A percentile compares a stretch with the other conserved stretches of the same genome.
Evolutionary conservation across 2,113 vertebrate species (phyloP).

Genomic region (Hylia prasina): DNA sequence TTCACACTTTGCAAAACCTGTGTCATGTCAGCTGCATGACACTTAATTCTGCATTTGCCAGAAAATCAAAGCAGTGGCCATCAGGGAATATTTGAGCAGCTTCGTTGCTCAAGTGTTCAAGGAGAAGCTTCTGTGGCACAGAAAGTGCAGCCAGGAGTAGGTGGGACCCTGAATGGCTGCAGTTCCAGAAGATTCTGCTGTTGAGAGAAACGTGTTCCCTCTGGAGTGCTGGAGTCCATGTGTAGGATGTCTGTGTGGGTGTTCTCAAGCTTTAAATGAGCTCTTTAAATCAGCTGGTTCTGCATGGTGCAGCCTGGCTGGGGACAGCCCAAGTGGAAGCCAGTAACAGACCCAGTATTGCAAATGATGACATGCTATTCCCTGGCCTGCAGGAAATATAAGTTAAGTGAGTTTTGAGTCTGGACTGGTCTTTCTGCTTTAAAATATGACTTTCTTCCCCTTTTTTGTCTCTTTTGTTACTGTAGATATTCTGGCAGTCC

Average conservation of each 20-base stretch:
- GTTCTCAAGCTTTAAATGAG: background rate
- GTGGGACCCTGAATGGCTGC: background rate
- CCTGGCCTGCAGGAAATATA: background rate
- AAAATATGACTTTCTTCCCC: background rate
- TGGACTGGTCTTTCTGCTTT: background rate
- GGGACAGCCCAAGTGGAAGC: background rate
- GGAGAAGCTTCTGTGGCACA: background rate
- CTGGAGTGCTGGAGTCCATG: background rate
- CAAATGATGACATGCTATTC: background rate
- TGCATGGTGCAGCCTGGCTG: background rate
- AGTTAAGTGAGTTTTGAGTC: background rate
- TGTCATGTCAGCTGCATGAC: background rate
- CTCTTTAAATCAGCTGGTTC: background rate
- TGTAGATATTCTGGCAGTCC: slow-evolving; percentile 88
- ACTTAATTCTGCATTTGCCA: background rate
- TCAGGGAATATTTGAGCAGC: background rate
- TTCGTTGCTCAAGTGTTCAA: background rate
- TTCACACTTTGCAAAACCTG: slow-evolving; percentile 4
- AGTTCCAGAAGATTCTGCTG: slow-evolving; percentile 11
- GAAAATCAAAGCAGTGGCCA: background rate
- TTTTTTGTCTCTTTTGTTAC: background rate
- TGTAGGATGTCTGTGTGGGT: background rate
- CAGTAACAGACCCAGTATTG: background rate
- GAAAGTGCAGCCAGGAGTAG: background rate
- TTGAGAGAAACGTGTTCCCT: background rate